Percentiles rank a stretch among this genome's conserved stretches.
Evolutionary conservation across 2,113 vertebrate species (phyloP).

Genomic region (Oxyruncus cristatus): DNA sequence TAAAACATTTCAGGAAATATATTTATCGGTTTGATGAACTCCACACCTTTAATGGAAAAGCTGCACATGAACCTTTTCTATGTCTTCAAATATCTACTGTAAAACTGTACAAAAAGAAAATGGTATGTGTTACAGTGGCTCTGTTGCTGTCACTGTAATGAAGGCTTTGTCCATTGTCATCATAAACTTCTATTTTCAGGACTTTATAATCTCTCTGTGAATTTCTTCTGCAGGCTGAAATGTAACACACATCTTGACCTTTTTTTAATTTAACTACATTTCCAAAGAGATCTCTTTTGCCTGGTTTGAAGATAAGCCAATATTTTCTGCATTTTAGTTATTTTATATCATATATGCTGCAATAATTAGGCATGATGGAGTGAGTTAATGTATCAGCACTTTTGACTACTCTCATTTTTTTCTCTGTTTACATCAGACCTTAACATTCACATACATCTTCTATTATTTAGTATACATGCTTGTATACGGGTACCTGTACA

Average conservation of each 20-base stretch:
- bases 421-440: slow-evolving; percentile 46
- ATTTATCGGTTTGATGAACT: slow-evolving; percentile 20
- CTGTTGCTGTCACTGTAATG: background rate
- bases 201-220: slow-evolving; percentile 13
- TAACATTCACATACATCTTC: slow-evolving; percentile 6
- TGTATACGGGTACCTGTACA: slow-evolving; percentile 50
- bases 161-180: background rate
- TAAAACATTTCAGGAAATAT: slow-evolving; percentile 43
- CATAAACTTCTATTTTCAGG: slow-evolving; percentile 9
- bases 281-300: slow-evolving; percentile 68
- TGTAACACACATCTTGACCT: background rate
- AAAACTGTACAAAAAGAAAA: background rate
- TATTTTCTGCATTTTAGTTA: background rate
- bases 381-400: slow-evolving; percentile 43
- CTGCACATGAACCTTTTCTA: background rate
- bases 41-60: slow-evolving; percentile 25
- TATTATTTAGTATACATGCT: slow-evolving; percentile 30
- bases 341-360: slow-evolving; percentile 55
- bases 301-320: slow-evolving; percentile 37
- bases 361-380: slow-evolving; percentile 55
- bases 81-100: slow-evolving; percentile 48
- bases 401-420: slow-evolving; percentile 46
- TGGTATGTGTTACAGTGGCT: background rate
- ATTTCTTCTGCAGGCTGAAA: slow-evolving; percentile 18
- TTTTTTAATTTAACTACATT: slow-evolving; percentile 18